These are phyloP conservation scores for Struthio camelus DNA, from an alignment of 2,113 vertebrate genomes.

Conservation along the genomic window DNA sequence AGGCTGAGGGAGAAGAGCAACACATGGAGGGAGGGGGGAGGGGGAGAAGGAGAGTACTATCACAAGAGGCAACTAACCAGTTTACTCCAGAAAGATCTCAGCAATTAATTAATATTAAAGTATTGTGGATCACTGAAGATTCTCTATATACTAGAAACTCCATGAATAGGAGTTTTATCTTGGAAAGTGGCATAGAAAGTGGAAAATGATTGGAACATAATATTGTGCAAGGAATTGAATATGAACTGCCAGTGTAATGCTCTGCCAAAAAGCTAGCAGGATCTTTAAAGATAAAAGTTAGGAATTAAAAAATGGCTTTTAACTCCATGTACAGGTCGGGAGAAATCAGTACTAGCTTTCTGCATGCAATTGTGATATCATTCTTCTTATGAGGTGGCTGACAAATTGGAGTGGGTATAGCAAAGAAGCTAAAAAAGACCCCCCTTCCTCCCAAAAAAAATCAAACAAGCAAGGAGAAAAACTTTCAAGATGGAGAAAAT, in stretches of 20 bases:
- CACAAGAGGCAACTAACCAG: neutral
- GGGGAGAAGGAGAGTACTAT: too few relatives aligned
- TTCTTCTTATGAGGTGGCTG: neutral
- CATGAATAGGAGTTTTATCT: neutral
- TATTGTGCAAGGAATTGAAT: neutral
- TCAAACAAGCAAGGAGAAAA: neutral
- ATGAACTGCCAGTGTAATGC: neutral
- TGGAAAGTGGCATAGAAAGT: neutral
- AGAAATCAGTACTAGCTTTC: neutral
- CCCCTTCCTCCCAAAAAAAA: neutral
- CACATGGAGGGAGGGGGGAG: too few relatives aligned
- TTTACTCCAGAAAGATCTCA: neutral
- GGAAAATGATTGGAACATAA: neutral
- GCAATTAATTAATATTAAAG: neutral
- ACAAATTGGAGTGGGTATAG: neutral
- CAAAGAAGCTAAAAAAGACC: neutral
- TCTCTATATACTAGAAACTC: neutral
- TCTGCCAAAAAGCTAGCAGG: rapidly evolving
- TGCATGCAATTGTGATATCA: neutral
- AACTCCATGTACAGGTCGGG: neutral
- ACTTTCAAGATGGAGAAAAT: neutral
- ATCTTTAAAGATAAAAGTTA: neutral
- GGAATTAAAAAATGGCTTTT: neutral
- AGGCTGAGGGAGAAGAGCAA: too few relatives aligned
- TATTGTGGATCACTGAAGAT: neutral